Evolutionary conservation across 2,888 invertebrate species (phyloP).

Genomic region (Hirtodrosophila alboralis): DNA sequence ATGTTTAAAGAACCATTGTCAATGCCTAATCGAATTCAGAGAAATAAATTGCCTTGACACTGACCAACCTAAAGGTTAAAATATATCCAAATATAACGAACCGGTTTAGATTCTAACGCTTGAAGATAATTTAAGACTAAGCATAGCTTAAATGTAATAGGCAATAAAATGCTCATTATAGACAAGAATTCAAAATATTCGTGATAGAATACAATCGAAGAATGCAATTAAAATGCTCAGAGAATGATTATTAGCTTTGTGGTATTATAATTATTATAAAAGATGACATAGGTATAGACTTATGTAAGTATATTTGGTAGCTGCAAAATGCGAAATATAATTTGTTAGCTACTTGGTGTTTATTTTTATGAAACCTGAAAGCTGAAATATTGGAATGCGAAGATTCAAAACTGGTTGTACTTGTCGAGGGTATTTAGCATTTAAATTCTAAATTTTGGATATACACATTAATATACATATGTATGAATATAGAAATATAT

Average conservation of each 20-base stretch:
- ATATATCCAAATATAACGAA: constrained; percentile 26
- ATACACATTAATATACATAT: neutral
- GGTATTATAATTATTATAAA: no score
- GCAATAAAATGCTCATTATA: constrained; percentile 16
- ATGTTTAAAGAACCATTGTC: neutral
- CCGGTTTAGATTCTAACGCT: constrained; percentile 35
- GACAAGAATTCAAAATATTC: constrained; percentile 30
- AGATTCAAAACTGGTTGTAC: constrained; percentile 53
- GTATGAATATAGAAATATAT: no score
- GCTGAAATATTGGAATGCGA: constrained; percentile 25
- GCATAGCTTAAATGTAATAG: constrained; percentile 27
- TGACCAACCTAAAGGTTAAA: constrained; percentile 30
- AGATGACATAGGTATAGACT: neutral
- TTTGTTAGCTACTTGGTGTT: constrained; percentile 14
- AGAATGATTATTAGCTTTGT: constrained; percentile 20
- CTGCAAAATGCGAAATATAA: constrained; percentile 6
- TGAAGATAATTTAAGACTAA: constrained; percentile 37
- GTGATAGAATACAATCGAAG: constrained; percentile 19
- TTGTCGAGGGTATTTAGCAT: constrained; percentile 5
- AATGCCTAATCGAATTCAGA: constrained; percentile 7
- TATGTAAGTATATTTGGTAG: constrained; percentile 1
- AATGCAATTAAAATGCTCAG: constrained; percentile 52
- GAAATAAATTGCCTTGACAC: constrained; percentile 28
- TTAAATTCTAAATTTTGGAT: no score
- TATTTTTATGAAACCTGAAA: constrained; percentile 51